phyloP scores from a whole-genome alignment of 2,113 vertebrate genomes.

The Buteo buteo region DNA sequence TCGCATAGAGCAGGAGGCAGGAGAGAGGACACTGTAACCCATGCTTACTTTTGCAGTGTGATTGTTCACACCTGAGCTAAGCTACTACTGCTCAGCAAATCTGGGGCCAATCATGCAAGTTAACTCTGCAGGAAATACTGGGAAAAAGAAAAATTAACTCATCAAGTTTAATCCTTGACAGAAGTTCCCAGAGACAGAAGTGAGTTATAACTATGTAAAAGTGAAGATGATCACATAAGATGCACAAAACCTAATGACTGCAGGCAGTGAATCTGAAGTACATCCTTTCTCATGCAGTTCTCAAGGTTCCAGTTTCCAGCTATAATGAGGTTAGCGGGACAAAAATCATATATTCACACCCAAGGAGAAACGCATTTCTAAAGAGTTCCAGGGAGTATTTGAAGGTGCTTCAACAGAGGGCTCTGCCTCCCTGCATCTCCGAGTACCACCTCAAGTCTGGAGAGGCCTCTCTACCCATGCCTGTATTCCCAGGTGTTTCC shows the following conservation, averaged over 20 bases:
- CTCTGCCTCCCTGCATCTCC: not conserved
- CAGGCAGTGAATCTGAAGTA: not conserved
- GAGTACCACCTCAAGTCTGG: not conserved
- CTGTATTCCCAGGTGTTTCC: not conserved
- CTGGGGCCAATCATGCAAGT: not conserved
- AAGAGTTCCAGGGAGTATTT: not conserved
- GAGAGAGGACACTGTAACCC: not conserved
- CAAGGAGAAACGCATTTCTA: not conserved
- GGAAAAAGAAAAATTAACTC: not conserved
- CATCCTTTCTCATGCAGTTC: not conserved
- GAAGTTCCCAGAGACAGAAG: not conserved
- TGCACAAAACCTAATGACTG: not conserved
- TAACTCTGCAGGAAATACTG: not conserved
- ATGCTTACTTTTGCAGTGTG: not conserved
- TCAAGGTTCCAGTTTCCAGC: not conserved
- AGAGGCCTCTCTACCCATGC: not conserved
- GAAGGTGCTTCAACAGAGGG: not conserved
- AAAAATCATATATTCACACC: not conserved
- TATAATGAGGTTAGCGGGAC: not conserved
- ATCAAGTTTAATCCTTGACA: not conserved
- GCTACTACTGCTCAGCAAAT: not conserved
- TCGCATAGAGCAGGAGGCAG: not conserved
- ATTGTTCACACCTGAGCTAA: not conserved
- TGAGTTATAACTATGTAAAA: not conserved
- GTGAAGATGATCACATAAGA: not conserved